Base-by-base conservation (phyloP, 2,888 invertebrate species). In the Idaea aversata region DNA sequence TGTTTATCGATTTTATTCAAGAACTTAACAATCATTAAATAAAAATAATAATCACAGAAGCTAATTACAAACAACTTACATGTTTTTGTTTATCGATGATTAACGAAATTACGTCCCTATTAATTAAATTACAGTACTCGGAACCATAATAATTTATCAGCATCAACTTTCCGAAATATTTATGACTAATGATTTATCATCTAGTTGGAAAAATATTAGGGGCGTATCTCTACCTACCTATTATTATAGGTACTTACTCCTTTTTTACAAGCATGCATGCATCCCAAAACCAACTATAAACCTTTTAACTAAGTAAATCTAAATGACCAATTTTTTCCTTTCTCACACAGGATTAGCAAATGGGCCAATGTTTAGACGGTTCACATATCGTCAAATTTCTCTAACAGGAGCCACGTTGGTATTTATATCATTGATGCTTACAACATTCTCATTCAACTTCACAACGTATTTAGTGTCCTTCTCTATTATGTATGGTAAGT, bases 301-400 rank as follows among this genome's bases (percentile, higher is more conserved):
- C 47, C 7, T 47, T 47, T 3, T 7, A 7, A 36, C 4, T 5
- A 36, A 36, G 1, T 4, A 10, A 13, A 13, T 47, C 13, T 10
- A 47, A 47, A 13, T 10, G 7, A 10, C 2, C 47, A 6, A 47
- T 10, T 47, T 47, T 47, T 10, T 47, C 10, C 7, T 68, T 62
- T 70, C 67, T 69, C 70, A 70, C 64, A 68, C 85, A 95, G 95
- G 95, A 70, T 87, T 96, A 65, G 91, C 95, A 25, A 96, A 96
- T 85, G 96, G 96, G 13, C 96, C 96, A 2, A 83, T 96, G 35
- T 95, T 96, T 80, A 94, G 94, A 71, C 94, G 93, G 62, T 96
- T 94, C 74, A 94, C 94, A 6, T 96, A 94, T 75, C 94, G 96
- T 15, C 94, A 95, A 88, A 94, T 96, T 5, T 95, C 95, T 0